Base-by-base conservation (phyloP, 2,113 vertebrate genomes). In the Leucopsar rothschildi region DNA sequence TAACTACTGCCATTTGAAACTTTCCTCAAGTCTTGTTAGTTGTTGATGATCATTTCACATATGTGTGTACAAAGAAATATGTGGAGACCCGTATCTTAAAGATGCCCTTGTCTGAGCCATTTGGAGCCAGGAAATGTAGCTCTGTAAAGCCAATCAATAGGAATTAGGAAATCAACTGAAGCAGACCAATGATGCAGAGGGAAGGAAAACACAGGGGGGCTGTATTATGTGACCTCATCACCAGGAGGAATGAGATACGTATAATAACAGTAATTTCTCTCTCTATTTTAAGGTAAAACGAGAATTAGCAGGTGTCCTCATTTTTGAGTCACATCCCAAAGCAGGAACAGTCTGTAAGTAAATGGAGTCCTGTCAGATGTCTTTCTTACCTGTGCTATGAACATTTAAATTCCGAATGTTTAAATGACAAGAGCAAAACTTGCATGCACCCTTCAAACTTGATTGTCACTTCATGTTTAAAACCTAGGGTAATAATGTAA, bases 261-360 rank as follows among this genome's bases (percentile, higher is more conserved):
- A 28, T 20, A 53, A 91, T 86, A 82, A 11, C 78, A 75, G 0
- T 65, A 55, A 94, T 86, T 85, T 83, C 65, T 81, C 35, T 96
- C 57, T 97, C 65, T 73, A 9, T 97, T 97, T 95, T 72, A 97
- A 88, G 85, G 85, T 88, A 64, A 88, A 88, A 63, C 75, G 85
- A 80, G 99, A 99, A 82, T 97, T 99, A 93, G 98, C 99, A 15
- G 99, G 99, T 61, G 99, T 99, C 82, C 98, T 99, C 70, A 98
- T 99, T 94, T 99, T 99, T 95, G 99, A 99, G 97, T 99, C 99
- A 25, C 99, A 99, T 80, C 98, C 99, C 61, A 99, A 99, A 97
- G 98, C 99, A 95, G 99, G 99, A 96, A 99, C 99, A 5, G 99
- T 99, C 80, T 98, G 99, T 99, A 98, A 99, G 99, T 99, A 81